Evolutionary conservation across 2,113 vertebrate genomes (phyloP).

Genomic region (Pseudopodoces humilis): DNA sequence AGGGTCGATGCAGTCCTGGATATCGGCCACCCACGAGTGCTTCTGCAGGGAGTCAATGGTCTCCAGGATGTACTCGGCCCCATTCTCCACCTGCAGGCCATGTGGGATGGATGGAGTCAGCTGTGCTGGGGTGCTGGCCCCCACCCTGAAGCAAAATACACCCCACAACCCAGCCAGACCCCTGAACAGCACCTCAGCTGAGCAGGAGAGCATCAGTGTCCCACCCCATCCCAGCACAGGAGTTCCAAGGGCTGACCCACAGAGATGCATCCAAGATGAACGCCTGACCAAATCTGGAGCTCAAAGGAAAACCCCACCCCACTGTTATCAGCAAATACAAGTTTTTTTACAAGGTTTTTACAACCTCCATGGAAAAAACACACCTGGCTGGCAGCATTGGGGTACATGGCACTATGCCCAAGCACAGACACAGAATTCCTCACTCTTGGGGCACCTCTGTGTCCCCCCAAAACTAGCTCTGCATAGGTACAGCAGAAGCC

Average conservation of each 20-base stretch:
- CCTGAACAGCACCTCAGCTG: background rate
- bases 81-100: constrained; percentile 84
- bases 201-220: background rate
- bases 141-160: background rate
- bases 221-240: background rate
- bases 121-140: background rate
- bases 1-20: constrained; percentile 96
- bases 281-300: background rate
- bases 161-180: background rate
- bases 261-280: background rate
- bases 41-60: constrained; percentile 98
- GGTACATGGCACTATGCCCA: background rate
- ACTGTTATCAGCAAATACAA: fast-evolving
- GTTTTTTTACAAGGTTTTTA: background rate
- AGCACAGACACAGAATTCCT: background rate
- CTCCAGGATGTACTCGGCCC: constrained; percentile 95
- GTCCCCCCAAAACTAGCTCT: background rate
- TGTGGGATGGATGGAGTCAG: background rate
- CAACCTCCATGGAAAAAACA: background rate
- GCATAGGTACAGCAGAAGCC: background rate
- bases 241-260: background rate
- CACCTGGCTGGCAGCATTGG: fast-evolving
- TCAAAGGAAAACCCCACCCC: background rate
- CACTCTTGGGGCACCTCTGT: background rate
- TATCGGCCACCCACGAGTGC: constrained; percentile 97